Conservation (phyloP, 2,113 vertebrate species). For the Eleginops maclovinus region DNA sequence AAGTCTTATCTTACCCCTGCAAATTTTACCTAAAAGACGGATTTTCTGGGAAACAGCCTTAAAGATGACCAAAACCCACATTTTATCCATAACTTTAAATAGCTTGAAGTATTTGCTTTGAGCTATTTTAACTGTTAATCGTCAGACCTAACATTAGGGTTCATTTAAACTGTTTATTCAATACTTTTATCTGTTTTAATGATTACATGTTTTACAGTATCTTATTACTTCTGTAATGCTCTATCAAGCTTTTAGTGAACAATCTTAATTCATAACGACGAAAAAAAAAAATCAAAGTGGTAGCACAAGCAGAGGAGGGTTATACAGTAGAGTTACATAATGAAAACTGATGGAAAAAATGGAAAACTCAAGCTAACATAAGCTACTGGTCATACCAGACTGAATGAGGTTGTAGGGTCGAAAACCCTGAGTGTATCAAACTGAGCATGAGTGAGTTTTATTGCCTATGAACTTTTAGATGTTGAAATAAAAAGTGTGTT, state of each 20-base stretch:
- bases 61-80: neutral
- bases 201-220: no score
- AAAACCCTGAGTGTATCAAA: neutral
- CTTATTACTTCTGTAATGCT: no score
- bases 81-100: neutral
- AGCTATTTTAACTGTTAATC: neutral
- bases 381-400: neutral
- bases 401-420: neutral
- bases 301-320: neutral
- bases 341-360: neutral
- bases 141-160: no score
- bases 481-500: neutral
- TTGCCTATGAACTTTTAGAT: neutral
- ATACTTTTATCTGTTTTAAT: no score
- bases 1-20: neutral
- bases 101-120: neutral
- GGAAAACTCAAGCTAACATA: neutral
- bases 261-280: no score
- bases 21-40: neutral
- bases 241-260: no score
- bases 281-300: no score
- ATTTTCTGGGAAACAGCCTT: no score
- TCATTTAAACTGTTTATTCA: no score
- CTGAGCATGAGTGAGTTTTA: neutral
- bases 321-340: neutral